Base-by-base conservation (phyloP, 2,888 invertebrate genomes). In the Brachynemurus nebulosus region DNA sequence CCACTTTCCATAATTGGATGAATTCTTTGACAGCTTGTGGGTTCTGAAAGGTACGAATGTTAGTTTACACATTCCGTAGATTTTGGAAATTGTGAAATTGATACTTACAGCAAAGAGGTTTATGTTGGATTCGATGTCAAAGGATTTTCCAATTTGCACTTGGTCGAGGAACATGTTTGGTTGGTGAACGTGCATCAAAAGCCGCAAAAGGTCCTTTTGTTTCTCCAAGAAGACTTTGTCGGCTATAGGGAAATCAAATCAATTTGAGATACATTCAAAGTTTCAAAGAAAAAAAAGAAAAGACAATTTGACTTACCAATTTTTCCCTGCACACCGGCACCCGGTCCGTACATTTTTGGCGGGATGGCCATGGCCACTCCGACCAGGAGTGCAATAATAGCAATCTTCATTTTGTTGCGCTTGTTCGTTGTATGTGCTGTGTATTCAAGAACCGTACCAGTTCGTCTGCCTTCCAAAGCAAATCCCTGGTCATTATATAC, bases 171-270 rank as follows among this genome's bases (percentile, higher is more conserved):
- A 59, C 43, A 70, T 66, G 49, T 74, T 66, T 0, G 73, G 74
- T 58, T 83, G 80, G 50, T 74, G 71, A 49, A 79, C 72, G 58
- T 74, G 71, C 55, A 74, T 72, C 58, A 77, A 60, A 48, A 79
- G 66, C 53, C 69, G 66, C 55, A 77, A 57, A 48, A 77, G 63
- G 56, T 73, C 68, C 45, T 70, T 60, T 58, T 76, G 74, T 59
- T 69, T 72, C 45, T 60, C 59, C 55, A 74, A 66, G 45, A 74
- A 59, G 46, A 69, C 67, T 51, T 69, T 67, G 52, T 74, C 72
- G 45, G 72, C 80, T 75, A 52, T 4, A 34, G 43, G 16, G 25
- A 25, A 53, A 47, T 20, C 53, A 30, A 6, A 55, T 30, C 12
- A n/a, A n/a, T 27, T 27, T 27, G 9, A n/a, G 12, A 27, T 27